Conservation (phyloP, 2,113 vertebrate species). For the Recurvirostra avosetta region DNA sequence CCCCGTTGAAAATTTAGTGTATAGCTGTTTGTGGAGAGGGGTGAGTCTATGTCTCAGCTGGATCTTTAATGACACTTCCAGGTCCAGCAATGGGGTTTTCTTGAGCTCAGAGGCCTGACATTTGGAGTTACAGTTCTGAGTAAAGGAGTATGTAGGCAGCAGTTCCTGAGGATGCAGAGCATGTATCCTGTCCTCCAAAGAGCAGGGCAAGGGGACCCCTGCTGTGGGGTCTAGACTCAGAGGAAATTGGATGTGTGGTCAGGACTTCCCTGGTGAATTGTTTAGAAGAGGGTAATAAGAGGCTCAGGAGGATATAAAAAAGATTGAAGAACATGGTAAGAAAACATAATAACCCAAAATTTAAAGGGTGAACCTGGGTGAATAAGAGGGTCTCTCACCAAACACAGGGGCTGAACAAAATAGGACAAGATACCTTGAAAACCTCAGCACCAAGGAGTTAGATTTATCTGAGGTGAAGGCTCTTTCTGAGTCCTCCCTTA, state of each 20-base stretch:
- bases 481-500: background rate
- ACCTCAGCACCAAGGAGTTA: accelerated
- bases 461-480: background rate
- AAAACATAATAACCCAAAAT: background rate
- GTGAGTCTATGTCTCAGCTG: background rate
- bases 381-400: background rate
- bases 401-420: background rate
- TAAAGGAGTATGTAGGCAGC: background rate
- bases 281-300: background rate
- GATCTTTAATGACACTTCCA: background rate
- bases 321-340: background rate
- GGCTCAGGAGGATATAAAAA: background rate
- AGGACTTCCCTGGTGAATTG: background rate
- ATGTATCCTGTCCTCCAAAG: background rate
- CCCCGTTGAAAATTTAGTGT: background rate
- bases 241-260: background rate
- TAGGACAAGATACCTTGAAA: background rate
- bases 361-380: background rate
- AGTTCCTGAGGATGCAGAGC: background rate
- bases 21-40: background rate
- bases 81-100: background rate
- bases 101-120: background rate
- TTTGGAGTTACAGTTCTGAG: background rate
- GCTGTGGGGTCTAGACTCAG: background rate
- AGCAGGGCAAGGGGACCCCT: background rate